Conservation (phyloP, 2,888 invertebrate species). For the Acleris literana region DNA sequence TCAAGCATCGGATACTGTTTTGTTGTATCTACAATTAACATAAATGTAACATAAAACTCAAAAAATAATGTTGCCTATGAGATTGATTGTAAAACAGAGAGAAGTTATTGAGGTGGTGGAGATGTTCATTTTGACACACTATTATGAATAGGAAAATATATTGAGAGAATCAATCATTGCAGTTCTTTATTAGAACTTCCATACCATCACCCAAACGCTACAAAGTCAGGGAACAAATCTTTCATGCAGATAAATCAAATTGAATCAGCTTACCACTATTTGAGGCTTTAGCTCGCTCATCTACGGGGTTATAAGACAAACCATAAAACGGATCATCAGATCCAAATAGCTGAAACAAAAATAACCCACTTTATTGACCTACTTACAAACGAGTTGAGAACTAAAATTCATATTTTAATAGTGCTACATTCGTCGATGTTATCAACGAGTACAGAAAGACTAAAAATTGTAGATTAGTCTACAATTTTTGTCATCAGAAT, state of each 20-base stretch:
- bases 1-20: slow-evolving; percentile 83
- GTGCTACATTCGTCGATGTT: not conserved
- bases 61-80: slow-evolving; percentile 21
- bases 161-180: slow-evolving; percentile 6
- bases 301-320: slow-evolving; percentile 66
- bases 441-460: not conserved
- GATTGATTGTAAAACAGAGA: not conserved
- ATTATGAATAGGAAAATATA: slow-evolving; percentile 2
- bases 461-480: too few relatives aligned
- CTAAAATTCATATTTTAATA: slow-evolving; percentile 1
- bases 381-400: not conserved
- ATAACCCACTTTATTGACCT: not conserved
- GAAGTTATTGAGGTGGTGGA: not conserved
- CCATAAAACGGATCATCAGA: slow-evolving; percentile 81
- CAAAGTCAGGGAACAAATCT: slow-evolving; percentile 21
- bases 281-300: slow-evolving; percentile 64
- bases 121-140: slow-evolving; percentile 1
- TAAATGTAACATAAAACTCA: slow-evolving; percentile 69
- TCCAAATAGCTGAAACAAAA: slow-evolving; percentile 72
- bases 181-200: slow-evolving; percentile 10
- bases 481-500: slow-evolving; percentile 24
- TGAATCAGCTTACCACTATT: slow-evolving; percentile 65
- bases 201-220: slow-evolving; percentile 35
- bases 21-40: slow-evolving; percentile 82
- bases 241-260: slow-evolving; percentile 25